A percentile compares a stretch with the other conserved stretches of the same genome.
Evolutionary conservation across 2,797 vertebrate genomes (phyloP).

Genomic region (Labeo calbasu): DNA sequence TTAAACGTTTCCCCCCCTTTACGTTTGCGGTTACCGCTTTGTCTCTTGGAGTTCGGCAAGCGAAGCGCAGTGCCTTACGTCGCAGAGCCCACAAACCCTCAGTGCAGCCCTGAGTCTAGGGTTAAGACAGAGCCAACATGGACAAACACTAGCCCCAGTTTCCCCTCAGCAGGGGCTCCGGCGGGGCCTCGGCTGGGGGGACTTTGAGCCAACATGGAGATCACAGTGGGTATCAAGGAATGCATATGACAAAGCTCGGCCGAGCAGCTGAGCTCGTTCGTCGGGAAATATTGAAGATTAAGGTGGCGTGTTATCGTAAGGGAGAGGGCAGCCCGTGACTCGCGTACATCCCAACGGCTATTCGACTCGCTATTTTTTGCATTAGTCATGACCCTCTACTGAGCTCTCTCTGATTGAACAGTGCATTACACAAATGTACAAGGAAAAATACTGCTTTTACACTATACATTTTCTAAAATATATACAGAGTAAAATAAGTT

Average conservation of each 20-base stretch:
- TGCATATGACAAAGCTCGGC: slow-evolving; percentile 84
- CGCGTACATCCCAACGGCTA: slow-evolving; percentile 54
- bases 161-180: slow-evolving; percentile 74
- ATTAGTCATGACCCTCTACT: slow-evolving; percentile 84
- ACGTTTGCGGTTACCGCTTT: slow-evolving; percentile 58
- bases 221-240: slow-evolving; percentile 93
- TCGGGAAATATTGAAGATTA: slow-evolving; percentile 64
- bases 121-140: slow-evolving; percentile 59
- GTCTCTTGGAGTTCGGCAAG: slow-evolving; percentile 78
- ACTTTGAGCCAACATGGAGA: slow-evolving; percentile 76
- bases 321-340: slow-evolving; percentile 69
- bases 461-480: slow-evolving; percentile 99
- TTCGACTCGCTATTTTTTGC: slow-evolving; percentile 68
- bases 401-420: slow-evolving; percentile 81
- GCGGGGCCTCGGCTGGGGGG: slow-evolving; percentile 73
- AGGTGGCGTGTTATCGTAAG: slow-evolving; percentile 62
- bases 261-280: slow-evolving; percentile 67
- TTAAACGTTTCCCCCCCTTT: slow-evolving; percentile 22
- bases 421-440: slow-evolving; percentile 97
- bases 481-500: slow-evolving; percentile 99
- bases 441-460: slow-evolving; percentile 94
- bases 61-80: slow-evolving; percentile 75
- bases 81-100: slow-evolving; percentile 58
- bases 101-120: slow-evolving; percentile 63
- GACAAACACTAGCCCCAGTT: slow-evolving; percentile 62